A percentile compares a stretch with the other conserved stretches of the same genome.
These are phyloP conservation scores for Dufourea novaeangliae DNA, from an alignment of 1,140 invertebrate species.

Conservation along the genomic window DNA sequence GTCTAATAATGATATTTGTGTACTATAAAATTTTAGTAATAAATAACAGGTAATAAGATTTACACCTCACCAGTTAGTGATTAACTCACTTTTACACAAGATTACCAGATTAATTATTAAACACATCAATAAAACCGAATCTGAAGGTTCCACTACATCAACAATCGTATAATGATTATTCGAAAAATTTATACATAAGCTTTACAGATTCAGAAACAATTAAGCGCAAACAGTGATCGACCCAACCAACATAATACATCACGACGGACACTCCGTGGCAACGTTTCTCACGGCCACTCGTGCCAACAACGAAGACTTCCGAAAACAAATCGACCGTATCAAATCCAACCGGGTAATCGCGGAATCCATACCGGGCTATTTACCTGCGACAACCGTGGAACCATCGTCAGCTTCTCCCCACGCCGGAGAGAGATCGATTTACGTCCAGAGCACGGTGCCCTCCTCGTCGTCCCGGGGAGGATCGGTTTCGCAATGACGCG, in stretches of 20 bases:
- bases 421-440: conserved; percentile 43
- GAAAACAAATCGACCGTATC: conserved; percentile 28
- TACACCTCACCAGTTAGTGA: no score
- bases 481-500: conserved; percentile 71
- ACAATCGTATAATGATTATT: no score
- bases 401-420: conserved; percentile 26
- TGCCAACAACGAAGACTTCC: background rate
- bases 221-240: background rate
- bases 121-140: no score
- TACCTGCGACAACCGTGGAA: conserved; percentile 45
- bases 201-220: no score
- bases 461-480: conserved; percentile 33
- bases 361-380: conserved; percentile 47
- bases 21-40: no score
- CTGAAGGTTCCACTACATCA: no score
- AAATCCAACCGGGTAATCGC: conserved; percentile 23
- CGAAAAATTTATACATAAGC: no score
- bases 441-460: conserved; percentile 29
- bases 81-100: no score
- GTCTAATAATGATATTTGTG: no score
- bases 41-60: no score
- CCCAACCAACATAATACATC: background rate
- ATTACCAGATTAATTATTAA: no score
- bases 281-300: background rate
- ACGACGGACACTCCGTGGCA: background rate